phyloP scores from a whole-genome alignment of 2,113 vertebrate species.

The Cyanoramphus novaezelandiae region DNA sequence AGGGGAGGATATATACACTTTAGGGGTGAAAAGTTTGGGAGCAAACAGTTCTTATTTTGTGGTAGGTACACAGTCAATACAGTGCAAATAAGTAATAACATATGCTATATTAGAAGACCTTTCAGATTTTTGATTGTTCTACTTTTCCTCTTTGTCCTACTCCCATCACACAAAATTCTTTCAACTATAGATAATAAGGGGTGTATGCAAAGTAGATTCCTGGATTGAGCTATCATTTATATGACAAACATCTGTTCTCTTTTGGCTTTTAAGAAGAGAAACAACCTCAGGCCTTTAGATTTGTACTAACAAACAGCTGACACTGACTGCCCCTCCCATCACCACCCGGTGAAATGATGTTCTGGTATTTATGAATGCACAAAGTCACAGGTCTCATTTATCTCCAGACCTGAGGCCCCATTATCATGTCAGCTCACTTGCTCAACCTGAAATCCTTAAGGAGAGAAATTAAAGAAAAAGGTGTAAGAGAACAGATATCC shows the following conservation, averaged over 20 bases:
- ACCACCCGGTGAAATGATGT: slow-evolving; percentile 8
- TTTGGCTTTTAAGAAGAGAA: slow-evolving; percentile 46
- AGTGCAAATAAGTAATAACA: neutral
- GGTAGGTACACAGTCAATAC: neutral
- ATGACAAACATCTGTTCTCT: neutral
- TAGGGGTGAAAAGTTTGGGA: neutral
- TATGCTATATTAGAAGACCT: neutral
- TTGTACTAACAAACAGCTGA: slow-evolving; percentile 24
- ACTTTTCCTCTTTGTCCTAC: neutral
- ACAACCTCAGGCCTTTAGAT: neutral
- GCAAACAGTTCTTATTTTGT: neutral
- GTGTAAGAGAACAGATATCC: slow-evolving; percentile 10
- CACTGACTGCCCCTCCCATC: neutral
- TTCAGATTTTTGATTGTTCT: neutral
- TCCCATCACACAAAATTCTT: neutral
- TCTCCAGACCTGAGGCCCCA: slow-evolving; percentile 6
- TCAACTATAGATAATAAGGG: neutral
- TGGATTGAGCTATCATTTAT: neutral
- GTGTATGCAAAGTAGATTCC: neutral
- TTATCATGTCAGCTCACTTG: slow-evolving; percentile 36
- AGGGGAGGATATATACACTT: neutral
- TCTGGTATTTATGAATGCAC: slow-evolving; percentile 60
- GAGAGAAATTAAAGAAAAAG: slow-evolving; percentile 34
- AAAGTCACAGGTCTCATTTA: slow-evolving; percentile 12
- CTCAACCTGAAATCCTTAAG: neutral